Evolutionary conservation across 1,140 invertebrate genomes (phyloP).

Genomic region (Calosoma granatense): DNA sequence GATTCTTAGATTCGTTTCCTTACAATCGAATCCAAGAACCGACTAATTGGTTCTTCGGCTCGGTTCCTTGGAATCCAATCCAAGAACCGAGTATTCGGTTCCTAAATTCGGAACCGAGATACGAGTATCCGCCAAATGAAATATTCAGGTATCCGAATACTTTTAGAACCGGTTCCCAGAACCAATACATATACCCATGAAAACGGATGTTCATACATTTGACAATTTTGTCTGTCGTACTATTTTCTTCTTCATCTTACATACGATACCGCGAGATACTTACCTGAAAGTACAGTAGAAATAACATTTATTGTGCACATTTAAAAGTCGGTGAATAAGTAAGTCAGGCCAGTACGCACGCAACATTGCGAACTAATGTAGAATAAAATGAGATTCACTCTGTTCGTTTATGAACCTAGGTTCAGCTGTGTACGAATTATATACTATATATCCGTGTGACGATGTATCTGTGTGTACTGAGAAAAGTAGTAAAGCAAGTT

Average conservation of each 20-base stretch:
- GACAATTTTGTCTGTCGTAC: too few relatives aligned
- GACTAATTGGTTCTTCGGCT: too few relatives aligned
- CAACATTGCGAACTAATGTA: neutral
- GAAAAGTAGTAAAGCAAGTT: neutral
- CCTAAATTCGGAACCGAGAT: too few relatives aligned
- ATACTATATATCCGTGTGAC: neutral
- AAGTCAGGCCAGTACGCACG: neutral
- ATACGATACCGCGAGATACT: neutral
- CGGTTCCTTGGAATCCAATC: too few relatives aligned
- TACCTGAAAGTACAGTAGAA: neutral
- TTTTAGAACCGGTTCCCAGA: too few relatives aligned
- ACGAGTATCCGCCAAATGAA: too few relatives aligned
- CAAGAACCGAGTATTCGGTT: too few relatives aligned
- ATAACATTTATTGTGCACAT: neutral
- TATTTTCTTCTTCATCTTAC: neutral
- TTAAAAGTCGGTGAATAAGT: neutral
- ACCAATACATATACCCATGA: too few relatives aligned
- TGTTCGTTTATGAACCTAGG: neutral
- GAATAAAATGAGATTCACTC: conserved; percentile 4
- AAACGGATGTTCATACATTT: too few relatives aligned
- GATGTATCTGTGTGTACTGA: neutral
- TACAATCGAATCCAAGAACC: too few relatives aligned
- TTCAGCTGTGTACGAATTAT: neutral
- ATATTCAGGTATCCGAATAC: too few relatives aligned
- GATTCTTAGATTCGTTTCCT: too few relatives aligned